These are phyloP conservation scores for Nephrotoma appendiculata DNA, from an alignment of 2,888 invertebrate genomes.

Conservation along the genomic window DNA sequence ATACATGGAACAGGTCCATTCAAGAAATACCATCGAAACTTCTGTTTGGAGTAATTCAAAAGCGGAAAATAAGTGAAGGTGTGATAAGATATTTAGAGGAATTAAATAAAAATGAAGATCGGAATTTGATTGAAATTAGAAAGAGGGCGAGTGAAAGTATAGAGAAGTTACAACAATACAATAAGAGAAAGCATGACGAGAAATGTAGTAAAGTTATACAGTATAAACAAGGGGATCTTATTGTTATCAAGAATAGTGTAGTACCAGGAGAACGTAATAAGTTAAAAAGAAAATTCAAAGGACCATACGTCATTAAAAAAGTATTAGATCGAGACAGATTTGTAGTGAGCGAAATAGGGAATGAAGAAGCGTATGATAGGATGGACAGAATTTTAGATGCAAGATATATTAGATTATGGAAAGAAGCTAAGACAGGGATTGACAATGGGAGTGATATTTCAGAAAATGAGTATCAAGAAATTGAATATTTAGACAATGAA, in stretches of 20 bases:
- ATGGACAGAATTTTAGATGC: not conserved
- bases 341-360: not conserved
- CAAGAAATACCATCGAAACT: no score
- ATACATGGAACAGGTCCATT: not conserved
- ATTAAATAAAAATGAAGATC: not conserved
- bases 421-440: not conserved
- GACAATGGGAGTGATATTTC: not conserved
- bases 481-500: not conserved
- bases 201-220: not conserved
- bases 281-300: not conserved
- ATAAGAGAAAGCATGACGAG: not conserved
- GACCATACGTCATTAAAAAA: not conserved
- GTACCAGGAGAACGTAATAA: not conserved
- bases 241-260: not conserved
- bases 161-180: not conserved
- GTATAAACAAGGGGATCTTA: not conserved
- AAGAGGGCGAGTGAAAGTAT: not conserved
- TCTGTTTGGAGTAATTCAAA: not conserved
- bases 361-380: not conserved
- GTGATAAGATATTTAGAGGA: no score
- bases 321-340: not conserved
- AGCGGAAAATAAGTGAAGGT: not conserved
- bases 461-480: not conserved
- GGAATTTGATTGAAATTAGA: not conserved
- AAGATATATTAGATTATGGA: not conserved